phyloP scores from a whole-genome alignment of 2,797 vertebrate genomes.

The Alauda arvensis region DNA sequence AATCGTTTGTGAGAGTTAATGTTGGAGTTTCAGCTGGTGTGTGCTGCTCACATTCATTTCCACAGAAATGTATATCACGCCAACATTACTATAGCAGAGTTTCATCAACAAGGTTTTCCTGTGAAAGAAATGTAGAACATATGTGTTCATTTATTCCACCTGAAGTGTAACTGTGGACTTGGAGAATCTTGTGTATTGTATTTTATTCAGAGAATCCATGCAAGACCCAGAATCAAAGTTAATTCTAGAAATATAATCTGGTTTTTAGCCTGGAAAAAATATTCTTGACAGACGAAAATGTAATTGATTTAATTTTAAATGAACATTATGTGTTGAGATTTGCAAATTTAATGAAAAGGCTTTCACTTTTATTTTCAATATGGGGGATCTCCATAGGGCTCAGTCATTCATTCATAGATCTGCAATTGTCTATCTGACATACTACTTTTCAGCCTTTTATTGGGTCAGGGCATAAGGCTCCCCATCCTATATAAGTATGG shows the following conservation, averaged over 20 bases:
- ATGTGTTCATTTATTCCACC: not conserved
- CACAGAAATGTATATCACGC: not conserved
- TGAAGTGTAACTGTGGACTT: not conserved
- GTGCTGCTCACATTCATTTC: not conserved
- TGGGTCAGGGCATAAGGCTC: not conserved
- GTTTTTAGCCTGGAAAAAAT: not conserved
- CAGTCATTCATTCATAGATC: not conserved
- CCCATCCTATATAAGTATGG: not conserved
- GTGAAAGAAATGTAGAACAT: not conserved
- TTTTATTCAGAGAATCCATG: not conserved
- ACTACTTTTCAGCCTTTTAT: not conserved
- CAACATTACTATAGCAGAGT: not conserved
- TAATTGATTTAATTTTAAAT: not conserved
- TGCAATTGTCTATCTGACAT: not conserved
- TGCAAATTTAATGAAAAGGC: not conserved
- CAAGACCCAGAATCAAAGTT: not conserved
- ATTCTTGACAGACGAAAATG: not conserved
- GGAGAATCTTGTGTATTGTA: not conserved
- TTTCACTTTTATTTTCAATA: not conserved
- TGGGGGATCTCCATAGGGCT: not conserved
- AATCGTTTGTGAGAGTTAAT: not conserved
- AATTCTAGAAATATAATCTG: not conserved
- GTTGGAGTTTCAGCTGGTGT: not conserved
- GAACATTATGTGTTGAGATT: not conserved
- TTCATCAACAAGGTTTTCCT: not conserved